Percentiles rank a stretch among this genome's conserved stretches.
phyloP scores from a whole-genome alignment of 2,888 invertebrate genomes.

The Yponomeuta plumbellus region DNA sequence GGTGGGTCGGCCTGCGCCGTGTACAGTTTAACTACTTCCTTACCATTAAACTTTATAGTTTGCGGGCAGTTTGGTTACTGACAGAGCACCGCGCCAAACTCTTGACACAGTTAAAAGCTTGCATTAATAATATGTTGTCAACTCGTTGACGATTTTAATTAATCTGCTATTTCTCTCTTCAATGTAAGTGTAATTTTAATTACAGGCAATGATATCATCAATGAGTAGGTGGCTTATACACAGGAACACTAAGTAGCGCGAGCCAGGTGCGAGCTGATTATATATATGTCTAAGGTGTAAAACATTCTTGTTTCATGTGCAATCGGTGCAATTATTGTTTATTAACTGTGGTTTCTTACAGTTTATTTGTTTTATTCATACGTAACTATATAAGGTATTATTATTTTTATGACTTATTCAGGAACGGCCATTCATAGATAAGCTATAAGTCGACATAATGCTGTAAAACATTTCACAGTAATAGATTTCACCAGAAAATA shows the following conservation, averaged over 20 bases:
- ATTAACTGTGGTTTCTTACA: not conserved
- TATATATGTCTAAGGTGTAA: not conserved
- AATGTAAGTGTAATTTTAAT: not conserved
- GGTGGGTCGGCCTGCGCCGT: not conserved
- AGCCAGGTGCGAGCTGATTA: not conserved
- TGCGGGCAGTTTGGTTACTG: not conserved
- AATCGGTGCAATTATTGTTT: not conserved
- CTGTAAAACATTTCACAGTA: too few species aligned
- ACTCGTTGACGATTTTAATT: not conserved
- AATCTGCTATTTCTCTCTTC: not conserved
- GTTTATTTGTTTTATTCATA: not conserved
- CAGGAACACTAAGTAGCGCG: not conserved
- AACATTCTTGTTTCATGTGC: constrained; percentile 5
- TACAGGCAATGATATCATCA: not conserved
- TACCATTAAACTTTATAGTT: not conserved
- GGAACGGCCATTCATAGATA: too few species aligned
- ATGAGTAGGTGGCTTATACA: not conserved
- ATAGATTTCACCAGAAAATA: too few species aligned
- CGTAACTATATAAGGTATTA: not conserved
- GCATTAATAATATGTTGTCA: not conserved
- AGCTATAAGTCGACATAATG: too few species aligned
- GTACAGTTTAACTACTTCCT: not conserved
- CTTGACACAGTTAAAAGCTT: not conserved
- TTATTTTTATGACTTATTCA: too few species aligned
- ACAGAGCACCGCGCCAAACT: not conserved